Percentiles rank a stretch among this genome's conserved stretches.
Evolutionary conservation across 2,113 vertebrate genomes (phyloP).

Genomic region (Syngnathus scovelli): DNA sequence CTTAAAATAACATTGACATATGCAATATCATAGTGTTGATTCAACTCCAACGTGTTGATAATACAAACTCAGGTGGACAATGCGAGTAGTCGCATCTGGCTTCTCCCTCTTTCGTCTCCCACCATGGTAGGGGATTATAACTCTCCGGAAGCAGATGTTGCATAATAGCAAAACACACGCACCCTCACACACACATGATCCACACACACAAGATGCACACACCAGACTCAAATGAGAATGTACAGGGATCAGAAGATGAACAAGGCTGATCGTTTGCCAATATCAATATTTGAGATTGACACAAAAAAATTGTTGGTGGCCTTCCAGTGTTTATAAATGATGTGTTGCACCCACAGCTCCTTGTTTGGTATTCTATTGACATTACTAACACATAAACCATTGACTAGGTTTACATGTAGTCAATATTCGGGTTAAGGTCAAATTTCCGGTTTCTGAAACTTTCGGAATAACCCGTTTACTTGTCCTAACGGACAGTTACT

Average conservation of each 20-base stretch:
- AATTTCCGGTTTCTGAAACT: too few relatives aligned
- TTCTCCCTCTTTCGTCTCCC: slow-evolving; percentile 7
- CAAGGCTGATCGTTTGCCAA: background rate
- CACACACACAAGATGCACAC: background rate
- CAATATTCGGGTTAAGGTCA: too few relatives aligned
- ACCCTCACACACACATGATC: background rate
- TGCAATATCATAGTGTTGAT: background rate
- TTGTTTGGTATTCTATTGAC: background rate
- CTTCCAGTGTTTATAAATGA: background rate
- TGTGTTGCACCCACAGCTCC: background rate
- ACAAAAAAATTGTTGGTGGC: background rate
- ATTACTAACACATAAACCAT: background rate
- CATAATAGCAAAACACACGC: slow-evolving; percentile 27
- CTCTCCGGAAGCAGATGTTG: slow-evolving; percentile 24
- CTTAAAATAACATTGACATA: slow-evolving; percentile 1
- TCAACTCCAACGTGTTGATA: background rate
- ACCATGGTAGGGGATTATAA: slow-evolving; percentile 35
- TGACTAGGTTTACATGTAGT: too few relatives aligned
- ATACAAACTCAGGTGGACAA: slow-evolving; percentile 25
- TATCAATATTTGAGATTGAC: background rate
- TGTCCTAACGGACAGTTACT: too few relatives aligned
- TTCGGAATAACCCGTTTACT: too few relatives aligned
- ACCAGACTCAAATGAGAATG: background rate
- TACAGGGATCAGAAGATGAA: background rate
- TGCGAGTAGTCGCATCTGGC: slow-evolving; percentile 12